A percentile compares a stretch with the other conserved stretches of the same genome.
Conservation (phyloP, 2,113 vertebrate genomes). For the Holacanthus passer region DNA sequence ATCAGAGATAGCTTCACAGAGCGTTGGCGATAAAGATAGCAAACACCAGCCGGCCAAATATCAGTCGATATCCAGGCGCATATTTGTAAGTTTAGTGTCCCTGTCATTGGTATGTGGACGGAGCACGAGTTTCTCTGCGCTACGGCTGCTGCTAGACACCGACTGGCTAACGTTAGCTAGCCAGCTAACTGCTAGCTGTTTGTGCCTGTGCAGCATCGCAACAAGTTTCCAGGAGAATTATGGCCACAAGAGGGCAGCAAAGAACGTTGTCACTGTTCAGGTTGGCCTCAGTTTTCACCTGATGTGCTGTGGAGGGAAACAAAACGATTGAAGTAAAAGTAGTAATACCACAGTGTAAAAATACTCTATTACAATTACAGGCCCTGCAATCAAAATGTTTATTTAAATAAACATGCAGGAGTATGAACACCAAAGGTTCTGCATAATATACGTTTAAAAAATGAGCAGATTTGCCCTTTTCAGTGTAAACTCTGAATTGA, state of each 20-base stretch:
- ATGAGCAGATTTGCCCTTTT: too few relatives aligned
- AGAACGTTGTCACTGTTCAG: not conserved
- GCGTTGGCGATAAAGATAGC: not conserved
- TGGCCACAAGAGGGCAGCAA: slow-evolving; percentile 53
- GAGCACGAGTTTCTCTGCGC: slow-evolving; percentile 58
- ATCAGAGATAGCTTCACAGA: slow-evolving; percentile 31
- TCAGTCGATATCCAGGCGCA: slow-evolving; percentile 66
- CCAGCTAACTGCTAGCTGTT: slow-evolving; percentile 49
- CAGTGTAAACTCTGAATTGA: too few relatives aligned
- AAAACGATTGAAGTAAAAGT: too few relatives aligned
- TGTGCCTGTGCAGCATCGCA: slow-evolving; percentile 52
- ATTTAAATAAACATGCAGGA: too few relatives aligned
- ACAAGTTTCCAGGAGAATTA: slow-evolving; percentile 61
- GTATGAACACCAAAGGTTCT: too few relatives aligned
- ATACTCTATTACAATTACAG: not conserved
- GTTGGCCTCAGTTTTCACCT: not conserved
- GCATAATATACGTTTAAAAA: too few relatives aligned
- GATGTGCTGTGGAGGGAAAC: not conserved
- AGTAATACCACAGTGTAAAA: not conserved
- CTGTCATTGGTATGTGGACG: slow-evolving; percentile 67
- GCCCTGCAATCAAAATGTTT: not conserved
- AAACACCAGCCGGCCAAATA: slow-evolving; percentile 33
- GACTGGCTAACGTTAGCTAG: slow-evolving; percentile 39
- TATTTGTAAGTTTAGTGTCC: slow-evolving; percentile 50
- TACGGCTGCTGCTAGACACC: slow-evolving; percentile 37